These are phyloP conservation scores for Uria aalge DNA, from an alignment of 2,113 vertebrate genomes.

Conservation along the genomic window DNA sequence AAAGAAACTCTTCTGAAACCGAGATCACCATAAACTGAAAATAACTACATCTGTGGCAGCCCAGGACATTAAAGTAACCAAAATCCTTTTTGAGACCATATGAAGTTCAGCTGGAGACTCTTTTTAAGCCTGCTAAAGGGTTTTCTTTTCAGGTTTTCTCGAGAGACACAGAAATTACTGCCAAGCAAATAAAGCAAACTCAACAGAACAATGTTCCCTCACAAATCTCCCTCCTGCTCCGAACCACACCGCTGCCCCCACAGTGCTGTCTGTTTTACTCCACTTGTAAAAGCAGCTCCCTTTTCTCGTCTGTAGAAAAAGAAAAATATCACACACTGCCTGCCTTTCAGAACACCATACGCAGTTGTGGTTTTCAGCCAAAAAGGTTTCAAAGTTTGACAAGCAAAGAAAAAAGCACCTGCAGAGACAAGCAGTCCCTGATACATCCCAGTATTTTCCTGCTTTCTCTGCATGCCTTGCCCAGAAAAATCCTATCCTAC, in stretches of 20 bases:
- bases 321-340: fast-evolving
- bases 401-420: not conserved
- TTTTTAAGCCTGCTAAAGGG: not conserved
- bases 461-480: fast-evolving
- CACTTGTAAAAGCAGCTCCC: not conserved
- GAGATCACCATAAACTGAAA: not conserved
- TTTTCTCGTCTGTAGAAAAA: not conserved
- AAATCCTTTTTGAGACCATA: not conserved
- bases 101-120: not conserved
- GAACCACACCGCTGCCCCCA: fast-evolving
- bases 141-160: not conserved
- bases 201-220: not conserved
- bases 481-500: not conserved
- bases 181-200: not conserved
- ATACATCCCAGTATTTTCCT: not conserved
- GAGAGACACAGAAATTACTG: not conserved
- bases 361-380: not conserved
- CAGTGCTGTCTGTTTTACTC: too few relatives aligned
- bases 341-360: fast-evolving
- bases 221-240: not conserved
- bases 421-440: fast-evolving
- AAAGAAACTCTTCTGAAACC: not conserved
- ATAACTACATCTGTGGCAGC: not conserved
- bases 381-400: not conserved
- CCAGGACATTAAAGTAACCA: not conserved